Conservation (phyloP, 2,113 vertebrate genomes). For the Condylura cristata region DNA sequence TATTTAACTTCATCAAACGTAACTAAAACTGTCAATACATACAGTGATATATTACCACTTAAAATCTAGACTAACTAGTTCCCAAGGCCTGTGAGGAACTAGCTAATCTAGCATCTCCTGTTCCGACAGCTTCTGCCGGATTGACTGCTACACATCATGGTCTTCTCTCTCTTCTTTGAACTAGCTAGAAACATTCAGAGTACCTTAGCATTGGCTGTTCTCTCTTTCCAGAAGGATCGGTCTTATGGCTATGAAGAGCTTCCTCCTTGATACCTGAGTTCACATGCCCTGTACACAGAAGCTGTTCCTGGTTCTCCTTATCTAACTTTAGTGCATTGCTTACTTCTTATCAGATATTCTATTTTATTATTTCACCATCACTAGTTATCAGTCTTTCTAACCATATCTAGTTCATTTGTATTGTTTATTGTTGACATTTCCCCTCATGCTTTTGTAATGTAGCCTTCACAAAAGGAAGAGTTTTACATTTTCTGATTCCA, state of each 20-base stretch:
- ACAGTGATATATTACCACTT: background rate
- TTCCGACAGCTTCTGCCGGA: background rate
- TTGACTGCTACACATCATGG: background rate
- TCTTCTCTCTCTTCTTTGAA: background rate
- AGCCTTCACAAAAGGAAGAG: background rate
- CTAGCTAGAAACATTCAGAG: background rate
- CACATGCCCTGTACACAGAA: background rate
- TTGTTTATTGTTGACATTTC: background rate
- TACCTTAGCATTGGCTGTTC: background rate
- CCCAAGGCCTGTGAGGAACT: background rate
- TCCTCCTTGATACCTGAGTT: background rate
- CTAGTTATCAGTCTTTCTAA: background rate
- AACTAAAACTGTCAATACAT: background rate
- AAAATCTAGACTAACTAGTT: background rate
- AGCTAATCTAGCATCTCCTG: background rate
- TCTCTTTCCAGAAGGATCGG: background rate
- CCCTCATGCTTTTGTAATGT: background rate
- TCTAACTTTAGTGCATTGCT: background rate
- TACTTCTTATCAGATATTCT: background rate
- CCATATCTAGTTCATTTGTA: background rate
- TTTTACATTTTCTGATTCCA: background rate
- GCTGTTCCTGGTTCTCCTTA: background rate
- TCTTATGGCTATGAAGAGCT: background rate
- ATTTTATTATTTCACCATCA: slow-evolving; percentile 1
- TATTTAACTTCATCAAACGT: background rate